phyloP scores from a whole-genome alignment of 1,140 invertebrate genomes.

The Rhizoglyphus robini region DNA sequence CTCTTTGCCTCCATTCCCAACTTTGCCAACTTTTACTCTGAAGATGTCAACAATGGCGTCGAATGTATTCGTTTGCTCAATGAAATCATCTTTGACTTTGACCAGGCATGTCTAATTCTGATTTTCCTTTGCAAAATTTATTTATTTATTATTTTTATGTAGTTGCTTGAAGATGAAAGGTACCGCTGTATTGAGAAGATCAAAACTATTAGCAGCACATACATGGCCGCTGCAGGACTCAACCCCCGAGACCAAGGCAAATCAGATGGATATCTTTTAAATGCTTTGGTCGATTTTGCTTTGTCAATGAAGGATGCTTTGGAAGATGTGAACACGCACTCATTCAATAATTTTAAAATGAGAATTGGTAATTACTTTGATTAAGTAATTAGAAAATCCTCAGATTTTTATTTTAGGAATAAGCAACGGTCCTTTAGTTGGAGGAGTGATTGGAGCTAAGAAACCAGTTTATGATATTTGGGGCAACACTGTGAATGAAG shows the following conservation, averaged over 20 bases:
- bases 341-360: conserved; percentile 91
- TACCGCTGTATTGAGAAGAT: conserved; percentile 94
- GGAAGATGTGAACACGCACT: conserved; percentile 84
- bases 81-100: conserved; percentile 76
- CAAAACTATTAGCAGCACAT: conserved; percentile 89
- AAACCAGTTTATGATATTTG: conserved; percentile 98
- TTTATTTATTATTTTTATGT: conserved; percentile 35
- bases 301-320: conserved; percentile 75
- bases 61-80: conserved; percentile 94
- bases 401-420: conserved; percentile 33
- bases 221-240: conserved; percentile 97
- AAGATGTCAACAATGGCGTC: conserved; percentile 89
- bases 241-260: conserved; percentile 49
- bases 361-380: no score
- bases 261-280: conserved; percentile 47
- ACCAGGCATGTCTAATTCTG: conserved; percentile 34
- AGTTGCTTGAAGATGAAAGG: conserved; percentile 69
- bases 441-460: conserved; percentile 89
- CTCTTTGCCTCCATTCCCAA: conserved; percentile 97
- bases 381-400: conserved; percentile 34
- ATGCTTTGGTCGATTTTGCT: conserved; percentile 80
- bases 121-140: conserved; percentile 17
- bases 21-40: conserved; percentile 96
- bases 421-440: conserved; percentile 81
- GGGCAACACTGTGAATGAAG: conserved; percentile 92